Conservation (phyloP, 2,797 vertebrate species). For the Prunella strophiata region DNA sequence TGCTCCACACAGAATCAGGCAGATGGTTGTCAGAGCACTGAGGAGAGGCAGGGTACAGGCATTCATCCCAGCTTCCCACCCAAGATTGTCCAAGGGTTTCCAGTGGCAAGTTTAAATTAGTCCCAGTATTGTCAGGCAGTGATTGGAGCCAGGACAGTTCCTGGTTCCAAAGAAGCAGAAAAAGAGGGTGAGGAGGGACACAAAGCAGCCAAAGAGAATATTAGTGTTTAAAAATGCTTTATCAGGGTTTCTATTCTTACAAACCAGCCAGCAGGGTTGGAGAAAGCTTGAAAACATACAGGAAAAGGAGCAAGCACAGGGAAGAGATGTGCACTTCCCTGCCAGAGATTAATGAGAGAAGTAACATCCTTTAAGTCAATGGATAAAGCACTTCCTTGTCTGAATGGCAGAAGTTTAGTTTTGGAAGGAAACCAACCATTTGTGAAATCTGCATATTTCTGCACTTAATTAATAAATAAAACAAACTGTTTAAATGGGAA, state of each 20-base stretch:
- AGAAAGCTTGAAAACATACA: not conserved
- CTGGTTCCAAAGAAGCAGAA: not conserved
- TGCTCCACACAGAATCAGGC: not conserved
- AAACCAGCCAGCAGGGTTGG: not conserved
- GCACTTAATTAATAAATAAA: not conserved
- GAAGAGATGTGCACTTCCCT: not conserved
- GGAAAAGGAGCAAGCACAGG: not conserved
- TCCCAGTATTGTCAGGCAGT: not conserved
- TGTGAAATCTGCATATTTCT: slow-evolving; percentile 11
- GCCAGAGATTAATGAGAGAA: not conserved
- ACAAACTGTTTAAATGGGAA: not conserved
- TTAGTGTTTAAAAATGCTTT: not conserved
- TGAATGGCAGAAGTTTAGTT: not conserved
- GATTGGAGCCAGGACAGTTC: not conserved
- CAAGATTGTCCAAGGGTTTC: not conserved
- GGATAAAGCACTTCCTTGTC: not conserved
- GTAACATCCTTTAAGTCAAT: not conserved
- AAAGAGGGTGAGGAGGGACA: not conserved
- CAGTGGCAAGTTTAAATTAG: not conserved
- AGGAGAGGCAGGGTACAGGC: not conserved
- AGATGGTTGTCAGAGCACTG: not conserved
- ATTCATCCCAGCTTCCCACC: not conserved
- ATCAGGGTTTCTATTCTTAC: not conserved
- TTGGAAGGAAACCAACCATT: not conserved
- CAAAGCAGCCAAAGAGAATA: not conserved